A percentile compares a stretch with the other conserved stretches of the same genome.
phyloP scores from a whole-genome alignment of 2,113 vertebrate species.

The Parus major region DNA sequence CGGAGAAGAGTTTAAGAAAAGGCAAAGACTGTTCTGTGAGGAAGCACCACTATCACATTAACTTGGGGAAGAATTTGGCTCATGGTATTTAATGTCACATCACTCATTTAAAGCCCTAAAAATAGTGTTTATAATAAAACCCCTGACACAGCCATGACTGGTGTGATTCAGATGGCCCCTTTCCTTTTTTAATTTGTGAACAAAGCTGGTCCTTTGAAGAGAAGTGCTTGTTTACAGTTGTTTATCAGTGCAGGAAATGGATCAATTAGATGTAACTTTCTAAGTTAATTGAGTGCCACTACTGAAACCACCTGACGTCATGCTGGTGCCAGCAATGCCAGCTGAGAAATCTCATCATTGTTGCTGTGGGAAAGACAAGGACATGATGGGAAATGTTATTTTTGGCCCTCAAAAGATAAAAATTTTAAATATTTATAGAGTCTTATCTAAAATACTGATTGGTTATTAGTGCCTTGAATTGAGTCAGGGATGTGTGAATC shows the following conservation, averaged over 20 bases:
- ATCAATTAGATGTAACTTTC: conserved; percentile 56
- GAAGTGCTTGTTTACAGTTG: conserved; percentile 52
- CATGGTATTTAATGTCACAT: not conserved
- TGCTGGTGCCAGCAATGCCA: conserved; percentile 13
- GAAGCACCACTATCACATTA: not conserved
- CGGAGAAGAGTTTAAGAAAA: not conserved
- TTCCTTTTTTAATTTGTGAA: conserved; percentile 34
- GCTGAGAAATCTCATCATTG: conserved; percentile 32
- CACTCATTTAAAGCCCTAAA: conserved; percentile 1
- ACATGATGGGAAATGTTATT: conserved; percentile 32
- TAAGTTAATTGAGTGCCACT: conserved; percentile 58
- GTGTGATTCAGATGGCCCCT: not conserved
- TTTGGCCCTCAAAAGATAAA: conserved; percentile 42
- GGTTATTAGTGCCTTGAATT: conserved; percentile 67
- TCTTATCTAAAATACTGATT: conserved; percentile 73
- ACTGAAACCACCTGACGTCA: not conserved
- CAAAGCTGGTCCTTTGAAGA: conserved; percentile 48
- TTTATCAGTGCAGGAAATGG: conserved; percentile 58
- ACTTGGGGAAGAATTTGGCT: not conserved
- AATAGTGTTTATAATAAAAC: conserved; percentile 50
- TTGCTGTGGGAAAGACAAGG: conserved; percentile 27
- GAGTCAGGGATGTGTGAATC: conserved; percentile 66
- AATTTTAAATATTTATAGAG: conserved; percentile 74
- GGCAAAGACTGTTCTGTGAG: not conserved
- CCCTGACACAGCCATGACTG: not conserved